These are phyloP conservation scores for Diaphora mendica DNA, from an alignment of 2,888 invertebrate species.

Conservation along the genomic window DNA sequence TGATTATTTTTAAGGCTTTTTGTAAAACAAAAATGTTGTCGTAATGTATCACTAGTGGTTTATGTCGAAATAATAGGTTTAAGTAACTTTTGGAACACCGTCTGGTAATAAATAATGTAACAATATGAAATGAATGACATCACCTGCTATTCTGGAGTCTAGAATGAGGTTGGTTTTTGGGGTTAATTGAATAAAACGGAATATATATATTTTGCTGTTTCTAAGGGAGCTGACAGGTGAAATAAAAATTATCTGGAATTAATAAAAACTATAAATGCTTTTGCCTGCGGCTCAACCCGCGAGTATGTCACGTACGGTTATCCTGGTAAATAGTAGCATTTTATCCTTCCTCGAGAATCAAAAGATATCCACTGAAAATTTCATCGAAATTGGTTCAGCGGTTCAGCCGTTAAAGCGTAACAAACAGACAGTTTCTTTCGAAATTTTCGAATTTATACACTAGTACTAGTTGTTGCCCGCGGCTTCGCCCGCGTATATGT, in stretches of 20 bases:
- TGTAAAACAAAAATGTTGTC: constrained; percentile 42
- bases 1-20: constrained; percentile 50
- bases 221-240: background rate
- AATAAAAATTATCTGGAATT: background rate
- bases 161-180: constrained; percentile 27
- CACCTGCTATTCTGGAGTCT: constrained; percentile 25
- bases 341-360: too few relatives aligned
- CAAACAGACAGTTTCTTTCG: too few relatives aligned
- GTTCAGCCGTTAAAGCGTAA: too few relatives aligned
- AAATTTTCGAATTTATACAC: too few relatives aligned
- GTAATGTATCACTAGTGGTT: constrained; percentile 40
- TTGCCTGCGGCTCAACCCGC: too few relatives aligned
- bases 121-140: constrained; percentile 12
- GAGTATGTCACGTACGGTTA: too few relatives aligned
- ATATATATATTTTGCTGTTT: background rate
- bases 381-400: too few relatives aligned
- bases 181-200: constrained; percentile 22
- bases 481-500: too few relatives aligned
- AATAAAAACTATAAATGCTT: constrained; percentile 1
- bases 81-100: constrained; percentile 23
- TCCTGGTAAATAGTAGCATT: too few relatives aligned
- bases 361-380: too few relatives aligned
- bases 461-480: too few relatives aligned
- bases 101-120: constrained; percentile 11
- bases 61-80: constrained; percentile 34